A percentile compares a stretch with the other conserved stretches of the same genome.
Conservation (phyloP, 1,140 invertebrate genomes). For the Melitaea cinxia region DNA sequence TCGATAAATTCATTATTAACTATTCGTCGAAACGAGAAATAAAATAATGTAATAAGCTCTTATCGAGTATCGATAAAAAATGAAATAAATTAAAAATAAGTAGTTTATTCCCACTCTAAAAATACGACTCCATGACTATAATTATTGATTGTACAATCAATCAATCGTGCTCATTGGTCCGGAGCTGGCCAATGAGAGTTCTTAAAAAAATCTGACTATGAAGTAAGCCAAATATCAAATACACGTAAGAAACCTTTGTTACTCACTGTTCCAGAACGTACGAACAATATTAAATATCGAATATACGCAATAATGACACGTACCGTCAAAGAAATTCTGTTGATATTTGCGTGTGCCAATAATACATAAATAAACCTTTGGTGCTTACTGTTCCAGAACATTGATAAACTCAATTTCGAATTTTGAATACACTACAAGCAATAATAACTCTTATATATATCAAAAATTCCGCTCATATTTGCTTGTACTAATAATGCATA, state of each 20-base stretch:
- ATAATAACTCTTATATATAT: not conserved
- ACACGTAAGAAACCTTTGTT: constrained; percentile 25
- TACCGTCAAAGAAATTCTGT: not conserved
- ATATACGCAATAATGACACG: constrained; percentile 9
- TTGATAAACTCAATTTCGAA: constrained; percentile 15
- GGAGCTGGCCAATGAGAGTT: constrained; percentile 40
- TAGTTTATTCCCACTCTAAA: constrained; percentile 32
- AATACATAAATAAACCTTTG: constrained; percentile 24
- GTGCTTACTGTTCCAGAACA: not conserved
- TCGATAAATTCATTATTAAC: constrained; percentile 2
- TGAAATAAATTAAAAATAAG: constrained; percentile 41
- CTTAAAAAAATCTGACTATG: constrained; percentile 35
- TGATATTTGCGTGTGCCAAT: too few relatives aligned
- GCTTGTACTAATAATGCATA: too few relatives aligned
- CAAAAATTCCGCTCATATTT: not conserved
- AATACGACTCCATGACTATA: constrained; percentile 39
- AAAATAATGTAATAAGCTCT: constrained; percentile 4
- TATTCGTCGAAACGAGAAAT: not conserved
- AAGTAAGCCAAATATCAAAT: constrained; percentile 43
- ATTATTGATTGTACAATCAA: constrained; percentile 44
- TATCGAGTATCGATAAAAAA: constrained; percentile 28
- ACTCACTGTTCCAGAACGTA: constrained; percentile 12
- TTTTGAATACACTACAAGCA: constrained; percentile 12
- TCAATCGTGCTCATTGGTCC: constrained; percentile 41
- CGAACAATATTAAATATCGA: constrained; percentile 7